Percentiles rank a stretch among this genome's conserved stretches.
These are phyloP conservation scores for Colletes gigas DNA, from an alignment of 1,140 invertebrate species.

Conservation along the genomic window DNA sequence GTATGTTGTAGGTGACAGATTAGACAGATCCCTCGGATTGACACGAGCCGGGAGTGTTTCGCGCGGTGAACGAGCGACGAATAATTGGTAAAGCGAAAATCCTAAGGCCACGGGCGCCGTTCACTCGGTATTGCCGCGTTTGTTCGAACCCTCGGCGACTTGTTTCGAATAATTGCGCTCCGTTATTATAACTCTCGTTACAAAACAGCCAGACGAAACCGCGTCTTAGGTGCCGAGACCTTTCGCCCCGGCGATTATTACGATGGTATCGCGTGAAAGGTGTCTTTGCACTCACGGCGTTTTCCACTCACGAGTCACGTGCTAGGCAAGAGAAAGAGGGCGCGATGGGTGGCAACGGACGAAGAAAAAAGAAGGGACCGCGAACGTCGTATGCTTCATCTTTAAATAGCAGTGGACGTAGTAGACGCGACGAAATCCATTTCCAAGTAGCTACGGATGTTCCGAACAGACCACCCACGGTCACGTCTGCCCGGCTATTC, in stretches of 20 bases:
- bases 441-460: constrained; percentile 64
- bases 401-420: constrained; percentile 65
- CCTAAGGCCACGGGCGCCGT: constrained; percentile 35
- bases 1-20: too few species aligned
- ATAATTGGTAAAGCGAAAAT: neutral
- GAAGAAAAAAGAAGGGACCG: constrained; percentile 32
- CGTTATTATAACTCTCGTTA: constrained; percentile 47
- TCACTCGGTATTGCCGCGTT: constrained; percentile 23
- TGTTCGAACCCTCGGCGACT: constrained; percentile 18
- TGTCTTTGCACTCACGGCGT: constrained; percentile 71
- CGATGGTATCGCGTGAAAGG: constrained; percentile 71
- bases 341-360: neutral
- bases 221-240: constrained; percentile 48
- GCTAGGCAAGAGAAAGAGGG: constrained; percentile 17
- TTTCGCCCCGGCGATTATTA: constrained; percentile 63
- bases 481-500: constrained; percentile 20
- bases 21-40: too few species aligned
- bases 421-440: constrained; percentile 63
- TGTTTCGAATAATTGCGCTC: constrained; percentile 52
- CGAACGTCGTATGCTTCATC: constrained; percentile 50
- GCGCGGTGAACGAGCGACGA: neutral
- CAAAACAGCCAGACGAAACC: constrained; percentile 49
- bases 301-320: constrained; percentile 57
- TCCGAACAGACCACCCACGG: constrained; percentile 62
- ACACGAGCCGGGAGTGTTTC: neutral